Base-by-base conservation (phyloP, 2,888 invertebrate species). In the Molanna angustata region DNA sequence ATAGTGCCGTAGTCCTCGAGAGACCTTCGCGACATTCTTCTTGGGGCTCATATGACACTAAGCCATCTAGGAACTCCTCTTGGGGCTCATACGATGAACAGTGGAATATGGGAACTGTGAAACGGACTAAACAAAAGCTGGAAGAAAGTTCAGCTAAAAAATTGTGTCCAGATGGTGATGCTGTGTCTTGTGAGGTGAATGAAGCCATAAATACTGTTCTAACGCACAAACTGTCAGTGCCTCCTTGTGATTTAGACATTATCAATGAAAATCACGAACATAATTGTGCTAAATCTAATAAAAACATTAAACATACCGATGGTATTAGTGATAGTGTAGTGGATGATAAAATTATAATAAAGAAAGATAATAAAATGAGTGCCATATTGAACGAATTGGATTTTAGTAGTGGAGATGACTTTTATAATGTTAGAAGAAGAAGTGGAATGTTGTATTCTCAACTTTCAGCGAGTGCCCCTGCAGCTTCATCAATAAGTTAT, bases 41-140 rank as follows among this genome's bases (percentile, higher is more conserved):
- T 33, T 90, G 90, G 89, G 88, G 89, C 54, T 86, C 87, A n/a
- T 83, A 82, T 45, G 87, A 88, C 65, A 80, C 80, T 46, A 75
- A 84, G 35, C 83, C 85, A 1, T 82, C 84, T 27, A 71, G 86
- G 46, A 86, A 85, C 61, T 84, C 85, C 68, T 85, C 85, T 39
- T 85, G 85, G 82, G 84, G 85, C 11, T 85, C 85, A 4, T 86
- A 85, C 63, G 86, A 87, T 62, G 81, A 80, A 70, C 82, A 84
- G 27, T 82, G 84, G 80, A 77, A 80, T 67, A 78, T 81, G 1
- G 85, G 88, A 2, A 86, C 84, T 0, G 86, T 88, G 0, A 84
- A 82, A 64, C 74, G 84, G 60, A 84, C 84, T 16, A 84, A 84
- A 64, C 83, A 84, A 63, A 84, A 84, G 62, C 69, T 86, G 18